A percentile compares a stretch with the other conserved stretches of the same genome.
Conservation (phyloP, 2,888 invertebrate genomes). For the Carcina quercana region DNA sequence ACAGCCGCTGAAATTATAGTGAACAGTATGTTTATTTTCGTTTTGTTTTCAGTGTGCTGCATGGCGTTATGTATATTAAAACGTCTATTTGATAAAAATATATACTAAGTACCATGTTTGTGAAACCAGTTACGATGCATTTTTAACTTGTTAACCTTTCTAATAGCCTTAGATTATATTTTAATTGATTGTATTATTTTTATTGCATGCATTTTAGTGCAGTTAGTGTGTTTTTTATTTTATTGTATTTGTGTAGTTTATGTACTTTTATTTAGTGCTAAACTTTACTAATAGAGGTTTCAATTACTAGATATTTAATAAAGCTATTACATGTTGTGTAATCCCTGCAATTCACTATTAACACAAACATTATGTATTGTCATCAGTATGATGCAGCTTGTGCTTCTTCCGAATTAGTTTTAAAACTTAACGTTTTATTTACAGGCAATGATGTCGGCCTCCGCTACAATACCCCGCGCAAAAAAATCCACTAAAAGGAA, state of each 20-base stretch:
- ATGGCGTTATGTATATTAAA: conserved; percentile 18
- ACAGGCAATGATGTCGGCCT: conserved; percentile 79
- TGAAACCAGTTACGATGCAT: too few species aligned
- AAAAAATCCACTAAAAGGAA: conserved; percentile 84
- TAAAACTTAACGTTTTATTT: conserved; percentile 65
- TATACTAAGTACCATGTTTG: too few species aligned
- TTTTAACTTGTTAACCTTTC: too few species aligned
- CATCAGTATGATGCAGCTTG: conserved; percentile 23
- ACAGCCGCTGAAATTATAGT: conserved; percentile 29
- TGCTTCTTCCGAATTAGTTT: conserved; percentile 51
- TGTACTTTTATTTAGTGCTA: conserved; percentile 3
- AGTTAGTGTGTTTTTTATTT: too few species aligned
- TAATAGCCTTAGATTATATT: too few species aligned
- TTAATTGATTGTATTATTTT: too few species aligned
- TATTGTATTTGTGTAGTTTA: neutral
- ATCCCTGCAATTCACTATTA: too few species aligned
- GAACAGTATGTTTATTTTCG: conserved; percentile 58
- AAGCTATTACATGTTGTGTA: conserved; percentile 3
- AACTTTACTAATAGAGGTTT: too few species aligned
- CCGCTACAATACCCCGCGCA: conserved; percentile 82
- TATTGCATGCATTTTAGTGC: too few species aligned
- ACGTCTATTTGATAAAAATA: too few species aligned
- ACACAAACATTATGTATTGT: conserved; percentile 2
- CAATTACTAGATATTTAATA: conserved; percentile 8
- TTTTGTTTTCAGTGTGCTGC: conserved; percentile 27